Percentiles rank a stretch among this genome's conserved stretches.
Conservation (phyloP, 2,113 vertebrate genomes). For the Eptesicus fuscus region DNA sequence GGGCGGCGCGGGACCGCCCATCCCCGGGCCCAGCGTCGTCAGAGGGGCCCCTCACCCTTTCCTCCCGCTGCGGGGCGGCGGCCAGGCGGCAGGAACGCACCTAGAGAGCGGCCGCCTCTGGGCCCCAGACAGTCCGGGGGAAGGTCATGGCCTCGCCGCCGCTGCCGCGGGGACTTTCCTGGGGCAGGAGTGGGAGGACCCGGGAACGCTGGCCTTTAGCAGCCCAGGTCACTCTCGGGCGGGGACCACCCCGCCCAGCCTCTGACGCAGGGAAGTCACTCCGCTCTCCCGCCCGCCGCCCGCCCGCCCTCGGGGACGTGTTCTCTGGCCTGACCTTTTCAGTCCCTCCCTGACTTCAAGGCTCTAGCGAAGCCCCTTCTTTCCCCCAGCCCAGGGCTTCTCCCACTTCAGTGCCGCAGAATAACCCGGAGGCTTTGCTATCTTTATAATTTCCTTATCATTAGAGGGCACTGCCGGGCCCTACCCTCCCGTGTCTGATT, state of each 20-base stretch:
- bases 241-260: not conserved
- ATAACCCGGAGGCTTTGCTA: not conserved
- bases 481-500: not conserved
- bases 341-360: not conserved
- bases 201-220: not conserved
- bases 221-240: not conserved
- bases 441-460: not conserved
- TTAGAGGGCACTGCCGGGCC: not conserved
- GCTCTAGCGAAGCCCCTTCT: not conserved
- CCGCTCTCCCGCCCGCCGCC: not conserved
- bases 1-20: not conserved
- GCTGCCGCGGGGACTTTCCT: not conserved
- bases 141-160: not conserved
- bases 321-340: not conserved
- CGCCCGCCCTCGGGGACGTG: rapidly evolving
- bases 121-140: not conserved
- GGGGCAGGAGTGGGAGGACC: not conserved
- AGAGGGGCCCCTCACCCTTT: not conserved
- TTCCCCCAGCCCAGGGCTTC: not conserved
- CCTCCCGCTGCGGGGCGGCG: not conserved
- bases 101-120: not conserved
- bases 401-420: not conserved
- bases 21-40: not conserved
- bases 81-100: rapidly evolving
- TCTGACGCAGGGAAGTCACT: not conserved